Percentiles rank a stretch among this genome's conserved stretches.
These are phyloP conservation scores for Cryptotis parvus DNA, from an alignment of 2,113 vertebrate genomes.

Conservation along the genomic window DNA sequence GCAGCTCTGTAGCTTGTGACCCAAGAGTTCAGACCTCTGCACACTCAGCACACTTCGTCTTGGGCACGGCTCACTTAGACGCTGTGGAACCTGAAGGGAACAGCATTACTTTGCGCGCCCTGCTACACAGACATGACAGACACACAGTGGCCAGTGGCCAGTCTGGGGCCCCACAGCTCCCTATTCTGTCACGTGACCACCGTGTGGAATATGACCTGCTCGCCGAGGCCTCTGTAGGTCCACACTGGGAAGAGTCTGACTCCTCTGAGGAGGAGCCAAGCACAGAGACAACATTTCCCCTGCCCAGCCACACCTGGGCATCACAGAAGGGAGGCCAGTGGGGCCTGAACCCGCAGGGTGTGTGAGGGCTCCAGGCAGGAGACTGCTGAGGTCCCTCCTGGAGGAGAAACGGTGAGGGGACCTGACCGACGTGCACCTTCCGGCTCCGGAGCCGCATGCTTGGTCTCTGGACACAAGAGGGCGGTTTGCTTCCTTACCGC, in stretches of 20 bases:
- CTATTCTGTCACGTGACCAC: background rate
- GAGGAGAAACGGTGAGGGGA: background rate
- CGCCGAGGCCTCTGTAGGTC: background rate
- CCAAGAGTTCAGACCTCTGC: background rate
- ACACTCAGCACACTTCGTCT: background rate
- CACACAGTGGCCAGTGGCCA: background rate
- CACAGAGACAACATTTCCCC: background rate
- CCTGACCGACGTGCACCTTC: no score
- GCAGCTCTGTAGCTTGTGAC: background rate
- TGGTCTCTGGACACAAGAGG: background rate
- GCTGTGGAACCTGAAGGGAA: background rate
- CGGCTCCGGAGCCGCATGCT: background rate
- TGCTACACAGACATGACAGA: no score
- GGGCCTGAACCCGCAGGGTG: no score
- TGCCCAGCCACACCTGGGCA: background rate
- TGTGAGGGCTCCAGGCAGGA: background rate
- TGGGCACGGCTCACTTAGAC: no score
- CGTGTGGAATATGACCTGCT: background rate
- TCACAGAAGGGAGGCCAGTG: background rate
- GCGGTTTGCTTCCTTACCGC: background rate
- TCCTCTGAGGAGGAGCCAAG: background rate
- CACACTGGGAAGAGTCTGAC: background rate
- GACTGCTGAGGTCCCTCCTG: background rate
- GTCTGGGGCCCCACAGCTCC: background rate
- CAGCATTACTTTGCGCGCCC: no score